These are phyloP conservation scores for Flexamia atlantica DNA, from an alignment of 2,888 invertebrate genomes.

Conservation along the genomic window DNA sequence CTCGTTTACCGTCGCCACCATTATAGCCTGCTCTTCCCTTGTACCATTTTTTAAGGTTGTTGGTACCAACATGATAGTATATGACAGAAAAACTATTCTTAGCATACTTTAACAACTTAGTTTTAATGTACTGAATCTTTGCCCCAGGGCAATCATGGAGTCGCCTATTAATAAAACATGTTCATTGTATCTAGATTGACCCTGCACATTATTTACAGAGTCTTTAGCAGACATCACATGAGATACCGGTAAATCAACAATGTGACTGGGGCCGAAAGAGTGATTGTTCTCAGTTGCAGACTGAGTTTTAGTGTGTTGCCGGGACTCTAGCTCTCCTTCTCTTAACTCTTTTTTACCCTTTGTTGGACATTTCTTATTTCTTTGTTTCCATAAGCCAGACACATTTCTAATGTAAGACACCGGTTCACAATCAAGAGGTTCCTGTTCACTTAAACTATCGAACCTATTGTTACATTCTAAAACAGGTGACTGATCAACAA, in stretches of 20 bases:
- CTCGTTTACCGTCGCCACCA: conserved; percentile 16
- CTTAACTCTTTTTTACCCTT: not conserved
- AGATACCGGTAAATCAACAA: not conserved
- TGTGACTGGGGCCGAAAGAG: not conserved
- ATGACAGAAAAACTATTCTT: not conserved
- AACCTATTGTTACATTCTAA: conserved; percentile 6
- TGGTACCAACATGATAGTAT: conserved; percentile 28
- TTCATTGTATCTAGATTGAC: not conserved
- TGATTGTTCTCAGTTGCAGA: not conserved
- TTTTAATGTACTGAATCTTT: not conserved
- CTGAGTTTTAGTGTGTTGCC: not conserved
- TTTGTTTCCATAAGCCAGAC: not conserved
- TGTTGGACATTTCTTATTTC: not conserved
- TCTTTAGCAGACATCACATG: not conserved
- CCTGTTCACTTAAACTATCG: not conserved
- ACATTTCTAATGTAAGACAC: conserved; percentile 3
- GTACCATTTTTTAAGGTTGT: conserved; percentile 4
- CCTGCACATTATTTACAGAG: not conserved
- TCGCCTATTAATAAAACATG: conserved; percentile 29
- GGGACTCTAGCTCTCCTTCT: not conserved
- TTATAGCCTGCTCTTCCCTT: conserved; percentile 27
- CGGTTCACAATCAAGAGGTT: not conserved
- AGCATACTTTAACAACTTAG: not conserved
- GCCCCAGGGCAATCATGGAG: conserved; percentile 16
- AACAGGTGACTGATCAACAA: too few species aligned